phyloP scores from a whole-genome alignment of 2,113 vertebrate genomes.

The Ovis canadensis region DNA sequence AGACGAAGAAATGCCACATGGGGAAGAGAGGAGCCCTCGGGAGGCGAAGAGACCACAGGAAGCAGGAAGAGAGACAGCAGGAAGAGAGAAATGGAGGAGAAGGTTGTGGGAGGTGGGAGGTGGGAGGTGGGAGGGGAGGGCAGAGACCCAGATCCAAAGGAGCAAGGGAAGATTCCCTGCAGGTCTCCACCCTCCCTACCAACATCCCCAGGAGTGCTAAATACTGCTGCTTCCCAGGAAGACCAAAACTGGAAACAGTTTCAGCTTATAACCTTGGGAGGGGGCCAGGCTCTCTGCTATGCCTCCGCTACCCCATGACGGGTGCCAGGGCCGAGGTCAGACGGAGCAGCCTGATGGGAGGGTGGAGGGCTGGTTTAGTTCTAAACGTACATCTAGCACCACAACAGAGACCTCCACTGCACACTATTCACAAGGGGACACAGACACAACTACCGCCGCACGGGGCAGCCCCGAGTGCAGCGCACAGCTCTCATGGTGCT shows the following conservation, averaged over 20 bases:
- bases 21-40: neutral
- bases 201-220: neutral
- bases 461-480: constrained; percentile 55
- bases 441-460: constrained; percentile 45
- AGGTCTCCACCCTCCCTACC: neutral
- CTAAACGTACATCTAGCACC: constrained; percentile 79
- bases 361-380: constrained; percentile 65
- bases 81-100: neutral
- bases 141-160: neutral
- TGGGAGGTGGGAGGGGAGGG: neutral
- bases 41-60: neutral
- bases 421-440: constrained; percentile 72
- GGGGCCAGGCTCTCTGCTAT: neutral
- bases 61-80: neutral
- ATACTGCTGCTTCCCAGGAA: constrained; percentile 15
- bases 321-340: neutral
- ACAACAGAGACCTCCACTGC: constrained; percentile 73
- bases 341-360: neutral
- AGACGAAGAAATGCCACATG: constrained; percentile 12
- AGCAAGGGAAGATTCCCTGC: neutral
- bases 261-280: neutral
- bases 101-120: neutral
- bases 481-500: constrained; percentile 47
- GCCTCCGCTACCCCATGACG: neutral
- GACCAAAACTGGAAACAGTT: neutral